Evolutionary conservation across 2,113 vertebrate genomes (phyloP).

Genomic region (Hoplias malabaricus): DNA sequence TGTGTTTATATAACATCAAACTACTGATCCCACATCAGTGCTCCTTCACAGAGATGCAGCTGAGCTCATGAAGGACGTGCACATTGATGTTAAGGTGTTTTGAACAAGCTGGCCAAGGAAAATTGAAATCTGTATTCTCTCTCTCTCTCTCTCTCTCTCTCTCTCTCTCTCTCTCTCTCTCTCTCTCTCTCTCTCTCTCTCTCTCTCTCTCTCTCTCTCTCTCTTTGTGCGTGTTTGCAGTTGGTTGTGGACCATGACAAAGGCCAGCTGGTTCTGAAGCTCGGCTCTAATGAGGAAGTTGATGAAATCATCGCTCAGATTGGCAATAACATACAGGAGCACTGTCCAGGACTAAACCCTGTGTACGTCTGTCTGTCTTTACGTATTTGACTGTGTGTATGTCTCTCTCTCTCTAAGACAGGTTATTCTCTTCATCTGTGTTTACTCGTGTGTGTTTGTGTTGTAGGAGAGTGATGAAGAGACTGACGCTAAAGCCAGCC

Average conservation of each 20-base stretch:
- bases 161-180: background rate
- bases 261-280: conserved; percentile 79
- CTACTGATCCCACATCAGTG: too few relatives aligned
- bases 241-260: conserved; percentile 86
- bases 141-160: conserved; percentile 12
- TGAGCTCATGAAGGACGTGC: too few relatives aligned
- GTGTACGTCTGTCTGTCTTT: conserved; percentile 73
- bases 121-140: background rate
- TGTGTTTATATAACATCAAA: too few relatives aligned
- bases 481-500: conserved; percentile 83
- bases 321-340: conserved; percentile 80
- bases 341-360: conserved; percentile 83
- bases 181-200: background rate
- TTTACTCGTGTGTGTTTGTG: conserved; percentile 21
- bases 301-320: conserved; percentile 86
- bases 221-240: conserved; percentile 68
- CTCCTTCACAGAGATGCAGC: too few relatives aligned
- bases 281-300: conserved; percentile 79
- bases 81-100: too few relatives aligned
- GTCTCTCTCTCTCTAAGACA: background rate
- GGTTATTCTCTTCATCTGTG: background rate
- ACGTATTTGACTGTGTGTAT: background rate
- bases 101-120: background rate
- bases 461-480: conserved; percentile 87
- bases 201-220: background rate